A percentile compares a stretch with the other conserved stretches of the same genome.
Conservation (phyloP, 2,797 vertebrate species). For the Sebastes goodei region DNA sequence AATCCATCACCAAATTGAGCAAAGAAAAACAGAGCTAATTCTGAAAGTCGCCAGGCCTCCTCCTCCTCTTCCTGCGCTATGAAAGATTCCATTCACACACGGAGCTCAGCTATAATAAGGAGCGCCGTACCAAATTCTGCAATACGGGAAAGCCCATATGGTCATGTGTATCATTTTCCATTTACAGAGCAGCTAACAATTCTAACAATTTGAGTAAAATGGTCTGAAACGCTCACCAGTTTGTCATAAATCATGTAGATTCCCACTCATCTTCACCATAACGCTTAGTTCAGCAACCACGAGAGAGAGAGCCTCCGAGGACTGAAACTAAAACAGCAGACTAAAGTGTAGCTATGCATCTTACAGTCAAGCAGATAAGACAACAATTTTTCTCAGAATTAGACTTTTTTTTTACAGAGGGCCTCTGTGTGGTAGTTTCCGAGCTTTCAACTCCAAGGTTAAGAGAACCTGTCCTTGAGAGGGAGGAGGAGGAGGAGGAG, state of each 20-base stretch:
- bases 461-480: conserved; percentile 74
- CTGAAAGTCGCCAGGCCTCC: conserved; percentile 73
- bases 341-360: conserved; percentile 14
- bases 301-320: neutral
- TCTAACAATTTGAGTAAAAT: conserved; percentile 59
- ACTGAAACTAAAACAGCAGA: conserved; percentile 9
- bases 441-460: conserved; percentile 67
- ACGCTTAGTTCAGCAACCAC: conserved; percentile 20
- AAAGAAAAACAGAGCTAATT: conserved; percentile 83
- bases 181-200: conserved; percentile 58
- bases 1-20: conserved; percentile 79
- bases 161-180: conserved; percentile 70
- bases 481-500: conserved; percentile 6
- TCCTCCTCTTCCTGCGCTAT: conserved; percentile 77
- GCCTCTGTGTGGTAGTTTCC: conserved; percentile 45
- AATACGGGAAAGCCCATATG: conserved; percentile 70
- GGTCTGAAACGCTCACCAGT: conserved; percentile 28
- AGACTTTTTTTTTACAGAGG: conserved; percentile 21
- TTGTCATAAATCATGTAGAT: conserved; percentile 45
- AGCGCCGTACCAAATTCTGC: conserved; percentile 38
- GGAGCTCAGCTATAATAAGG: conserved; percentile 69
- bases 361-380: conserved; percentile 40
- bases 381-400: conserved; percentile 16
- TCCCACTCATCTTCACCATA: conserved; percentile 40
- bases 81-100: conserved; percentile 82